Percentiles rank a stretch among this genome's conserved stretches.
Evolutionary conservation across 1,140 invertebrate species (phyloP).

Genomic region (Chlorops oryzae): DNA sequence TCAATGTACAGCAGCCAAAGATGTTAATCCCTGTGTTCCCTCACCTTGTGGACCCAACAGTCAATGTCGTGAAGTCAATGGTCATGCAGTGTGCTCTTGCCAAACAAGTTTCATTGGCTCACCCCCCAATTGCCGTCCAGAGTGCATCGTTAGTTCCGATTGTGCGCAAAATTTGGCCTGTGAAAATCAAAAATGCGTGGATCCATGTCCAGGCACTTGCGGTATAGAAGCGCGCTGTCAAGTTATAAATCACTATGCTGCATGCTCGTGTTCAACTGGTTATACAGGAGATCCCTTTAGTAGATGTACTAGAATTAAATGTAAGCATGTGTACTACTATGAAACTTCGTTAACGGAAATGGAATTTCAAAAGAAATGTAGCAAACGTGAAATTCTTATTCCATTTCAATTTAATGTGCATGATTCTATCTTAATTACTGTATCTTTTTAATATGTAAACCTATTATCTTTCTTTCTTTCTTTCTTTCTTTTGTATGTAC

Average conservation of each 20-base stretch:
- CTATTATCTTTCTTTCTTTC: slow-evolving; percentile 9
- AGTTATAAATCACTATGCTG: slow-evolving; percentile 78
- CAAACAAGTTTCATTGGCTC: slow-evolving; percentile 66
- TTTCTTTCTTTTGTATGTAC: slow-evolving; percentile 34
- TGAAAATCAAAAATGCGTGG: slow-evolving; percentile 71
- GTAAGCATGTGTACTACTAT: slow-evolving; percentile 50
- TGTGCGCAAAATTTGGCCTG: slow-evolving; percentile 78
- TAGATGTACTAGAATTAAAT: slow-evolving; percentile 57
- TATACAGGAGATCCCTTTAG: slow-evolving; percentile 75
- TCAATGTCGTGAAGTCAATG: slow-evolving; percentile 65
- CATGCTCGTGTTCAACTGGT: slow-evolving; percentile 67
- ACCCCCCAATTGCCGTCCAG: slow-evolving; percentile 72
- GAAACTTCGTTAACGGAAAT: too few species aligned
- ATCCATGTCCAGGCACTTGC: slow-evolving; percentile 76
- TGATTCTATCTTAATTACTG: too few species aligned
- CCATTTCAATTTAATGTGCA: too few species aligned
- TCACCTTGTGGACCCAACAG: slow-evolving; percentile 80
- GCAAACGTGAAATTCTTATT: too few species aligned
- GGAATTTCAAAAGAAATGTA: too few species aligned
- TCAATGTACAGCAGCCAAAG: slow-evolving; percentile 36
- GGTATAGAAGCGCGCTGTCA: slow-evolving; percentile 73
- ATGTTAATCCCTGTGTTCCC: slow-evolving; percentile 63
- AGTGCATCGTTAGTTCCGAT: slow-evolving; percentile 77
- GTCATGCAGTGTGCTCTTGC: slow-evolving; percentile 76
- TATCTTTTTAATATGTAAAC: too few species aligned